Conservation (phyloP, 2,797 vertebrate genomes). For the Anas capensis region DNA sequence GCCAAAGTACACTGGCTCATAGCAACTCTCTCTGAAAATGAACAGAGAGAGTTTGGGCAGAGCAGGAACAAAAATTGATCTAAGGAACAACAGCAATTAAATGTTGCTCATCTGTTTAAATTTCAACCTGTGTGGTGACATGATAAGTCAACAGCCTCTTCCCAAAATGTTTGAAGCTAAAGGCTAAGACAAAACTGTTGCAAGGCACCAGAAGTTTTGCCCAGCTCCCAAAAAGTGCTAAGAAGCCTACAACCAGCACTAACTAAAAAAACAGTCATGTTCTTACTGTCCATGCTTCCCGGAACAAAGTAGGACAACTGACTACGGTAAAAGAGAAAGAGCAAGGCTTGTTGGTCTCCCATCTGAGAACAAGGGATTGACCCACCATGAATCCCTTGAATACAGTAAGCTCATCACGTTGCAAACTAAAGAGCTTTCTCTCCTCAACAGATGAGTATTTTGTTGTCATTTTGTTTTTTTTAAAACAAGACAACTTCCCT, state of each 20-base stretch:
- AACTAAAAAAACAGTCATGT: rapidly evolving
- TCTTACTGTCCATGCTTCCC: not conserved
- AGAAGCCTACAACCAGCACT: not conserved
- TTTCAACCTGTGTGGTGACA: not conserved
- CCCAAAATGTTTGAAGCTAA: not conserved
- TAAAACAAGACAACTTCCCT: not conserved
- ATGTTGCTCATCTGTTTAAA: not conserved
- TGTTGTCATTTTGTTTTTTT: not conserved
- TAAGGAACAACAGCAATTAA: not conserved
- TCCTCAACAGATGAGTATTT: not conserved
- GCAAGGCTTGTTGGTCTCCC: not conserved
- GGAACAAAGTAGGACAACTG: not conserved
- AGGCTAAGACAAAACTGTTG: not conserved
- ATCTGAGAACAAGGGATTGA: not conserved
- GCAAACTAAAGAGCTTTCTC: not conserved
- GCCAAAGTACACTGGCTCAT: not conserved
- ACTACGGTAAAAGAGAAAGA: not conserved
- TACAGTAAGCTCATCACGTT: not conserved
- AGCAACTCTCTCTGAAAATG: not conserved
- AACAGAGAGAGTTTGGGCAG: not conserved
- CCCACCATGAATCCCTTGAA: not conserved
- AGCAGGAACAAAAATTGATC: not conserved
- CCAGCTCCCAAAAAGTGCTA: not conserved
- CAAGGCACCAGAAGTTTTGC: not conserved
- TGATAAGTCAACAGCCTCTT: not conserved